These are phyloP conservation scores for Dolichallabes microphthalmus DNA, from an alignment of 2,113 vertebrate genomes.

Conservation along the genomic window DNA sequence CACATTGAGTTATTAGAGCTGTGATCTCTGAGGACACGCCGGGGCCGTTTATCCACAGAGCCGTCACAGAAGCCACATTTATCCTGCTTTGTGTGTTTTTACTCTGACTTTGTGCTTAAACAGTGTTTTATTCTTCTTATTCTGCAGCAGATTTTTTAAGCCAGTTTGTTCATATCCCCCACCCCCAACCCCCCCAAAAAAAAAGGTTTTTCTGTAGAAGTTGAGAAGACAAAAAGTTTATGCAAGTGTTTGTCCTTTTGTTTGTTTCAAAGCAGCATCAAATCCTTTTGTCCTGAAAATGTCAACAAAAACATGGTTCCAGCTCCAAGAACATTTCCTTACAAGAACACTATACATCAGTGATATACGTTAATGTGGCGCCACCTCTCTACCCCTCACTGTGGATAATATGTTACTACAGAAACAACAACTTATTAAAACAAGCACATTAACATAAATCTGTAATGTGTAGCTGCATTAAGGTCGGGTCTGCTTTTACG, in stretches of 20 bases:
- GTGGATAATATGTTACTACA: too few species aligned
- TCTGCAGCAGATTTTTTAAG: neutral
- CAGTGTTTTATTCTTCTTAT: neutral
- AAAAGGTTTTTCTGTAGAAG: neutral
- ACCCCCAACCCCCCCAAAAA: too few species aligned
- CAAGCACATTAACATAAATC: too few species aligned
- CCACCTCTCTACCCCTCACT: too few species aligned
- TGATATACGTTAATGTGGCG: too few species aligned
- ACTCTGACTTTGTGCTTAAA: neutral
- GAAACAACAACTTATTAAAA: too few species aligned
- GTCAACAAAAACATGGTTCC: neutral
- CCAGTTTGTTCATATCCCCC: neutral
- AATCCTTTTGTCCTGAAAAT: neutral
- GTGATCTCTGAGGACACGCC: constrained; percentile 19
- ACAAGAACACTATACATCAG: too few species aligned
- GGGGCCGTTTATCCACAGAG: constrained; percentile 1
- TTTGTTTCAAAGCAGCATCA: neutral
- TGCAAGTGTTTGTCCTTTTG: neutral
- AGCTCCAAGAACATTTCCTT: neutral
- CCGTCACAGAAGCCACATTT: constrained; percentile 31
- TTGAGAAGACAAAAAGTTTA: neutral
- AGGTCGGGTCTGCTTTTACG: too few species aligned
- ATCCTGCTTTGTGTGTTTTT: neutral
- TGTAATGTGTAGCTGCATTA: too few species aligned
- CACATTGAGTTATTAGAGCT: constrained; percentile 34